Base-by-base conservation (phyloP, 2,113 vertebrate genomes). In the Pantherophis guttatus region DNA sequence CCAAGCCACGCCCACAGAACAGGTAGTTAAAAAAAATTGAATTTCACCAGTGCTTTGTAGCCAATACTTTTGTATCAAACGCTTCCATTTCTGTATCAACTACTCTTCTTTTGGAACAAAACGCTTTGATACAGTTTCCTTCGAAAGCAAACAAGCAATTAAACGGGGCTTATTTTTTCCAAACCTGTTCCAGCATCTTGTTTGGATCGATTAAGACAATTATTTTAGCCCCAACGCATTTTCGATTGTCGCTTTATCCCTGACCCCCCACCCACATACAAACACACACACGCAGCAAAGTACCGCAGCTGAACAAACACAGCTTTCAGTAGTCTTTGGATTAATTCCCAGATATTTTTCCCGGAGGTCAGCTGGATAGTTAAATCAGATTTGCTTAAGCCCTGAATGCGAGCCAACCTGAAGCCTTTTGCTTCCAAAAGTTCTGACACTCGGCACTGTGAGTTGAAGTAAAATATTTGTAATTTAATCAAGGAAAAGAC, bases 241-340 rank as follows among this genome's bases (percentile, higher is more conserved):
- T 65, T 29, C 33, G 1, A 53, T n/a, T 50, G 59, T 91, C 81
- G 15, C 11, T 9, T 48, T 91, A 86, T n/a, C 39, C 26, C 23
- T 1, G 29, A 92, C 19, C 3, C 10, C 10, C 89, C n/a, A 33
- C 58, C 23, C 62, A 13, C 59, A 19, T 12, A 23, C 3, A 59
- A 9, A 26, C 65, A 13, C 50, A 24, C n/a, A 24, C n/a, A 7
- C 19, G 21, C 5, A 26, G 8, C 62, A 87, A 50, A 4, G 12
- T 50, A 29, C 39, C 11, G 13, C 91, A 92, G 91, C 86, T 92
- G 91, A 54, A 88, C 86, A 92, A 92, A 88, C 91, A 88, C 8
- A 48, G 59, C 91, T 88, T 92, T 70, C 87, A 75, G 59, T 53
- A 70, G 86, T 9, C n/a, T 13, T 70, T 92, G 91, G 91, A 88